A percentile compares a stretch with the other conserved stretches of the same genome.
Conservation (phyloP, 2,888 invertebrate species). For the Pyrgus malvae region DNA sequence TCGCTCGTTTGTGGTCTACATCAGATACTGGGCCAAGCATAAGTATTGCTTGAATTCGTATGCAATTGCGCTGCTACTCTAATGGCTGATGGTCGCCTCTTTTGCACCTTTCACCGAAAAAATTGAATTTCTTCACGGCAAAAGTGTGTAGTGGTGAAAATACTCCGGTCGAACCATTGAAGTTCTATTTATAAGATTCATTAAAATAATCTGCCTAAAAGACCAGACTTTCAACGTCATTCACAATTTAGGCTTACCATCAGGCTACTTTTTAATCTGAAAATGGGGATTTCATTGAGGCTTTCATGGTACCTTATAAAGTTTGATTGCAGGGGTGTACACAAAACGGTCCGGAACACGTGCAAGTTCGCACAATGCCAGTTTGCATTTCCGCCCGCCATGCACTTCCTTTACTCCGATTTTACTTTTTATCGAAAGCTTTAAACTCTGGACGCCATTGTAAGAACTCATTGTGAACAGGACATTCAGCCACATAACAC, state of each 20-base stretch:
- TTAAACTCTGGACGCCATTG: conserved; percentile 73
- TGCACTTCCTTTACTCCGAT: conserved; percentile 78
- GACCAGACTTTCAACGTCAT: too few relatives aligned
- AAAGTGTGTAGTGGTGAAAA: too few relatives aligned
- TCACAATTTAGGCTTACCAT: conserved; percentile 19
- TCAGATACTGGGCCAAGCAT: too few relatives aligned
- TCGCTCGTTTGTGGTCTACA: too few relatives aligned
- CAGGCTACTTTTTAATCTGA: conserved; percentile 43
- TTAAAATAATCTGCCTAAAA: too few relatives aligned
- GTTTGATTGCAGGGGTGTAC: conserved; percentile 58
- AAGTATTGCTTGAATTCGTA: too few relatives aligned
- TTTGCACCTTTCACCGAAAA: too few relatives aligned
- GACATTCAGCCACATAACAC: conserved; percentile 73
- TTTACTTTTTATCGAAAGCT: conserved; percentile 77
- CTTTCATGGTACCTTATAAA: conserved; percentile 54
- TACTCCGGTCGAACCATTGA: too few relatives aligned
- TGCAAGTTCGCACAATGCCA: conserved; percentile 78
- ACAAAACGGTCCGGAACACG: conserved; percentile 79
- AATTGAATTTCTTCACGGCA: too few relatives aligned
- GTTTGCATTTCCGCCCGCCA: conserved; percentile 80
- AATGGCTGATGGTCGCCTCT: too few relatives aligned
- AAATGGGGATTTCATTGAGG: conserved; percentile 54
- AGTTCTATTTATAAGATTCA: too few relatives aligned
- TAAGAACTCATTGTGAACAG: conserved; percentile 61
- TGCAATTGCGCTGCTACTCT: too few relatives aligned